Conservation (phyloP, 2,797 vertebrate genomes). For the Gymnothorax javanicus region DNA sequence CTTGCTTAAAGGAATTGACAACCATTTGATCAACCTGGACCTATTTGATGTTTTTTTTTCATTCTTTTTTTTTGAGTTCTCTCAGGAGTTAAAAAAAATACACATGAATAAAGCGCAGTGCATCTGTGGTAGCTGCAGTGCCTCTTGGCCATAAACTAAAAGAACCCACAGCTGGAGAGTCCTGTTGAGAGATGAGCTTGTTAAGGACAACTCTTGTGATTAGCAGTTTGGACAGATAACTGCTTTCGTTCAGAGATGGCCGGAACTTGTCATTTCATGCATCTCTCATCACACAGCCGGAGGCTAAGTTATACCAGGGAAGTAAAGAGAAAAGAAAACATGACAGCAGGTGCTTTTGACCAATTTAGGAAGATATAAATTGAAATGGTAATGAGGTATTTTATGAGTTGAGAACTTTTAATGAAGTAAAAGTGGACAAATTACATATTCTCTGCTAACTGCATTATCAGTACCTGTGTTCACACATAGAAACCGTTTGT, state of each 20-base stretch:
- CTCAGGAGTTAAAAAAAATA: not conserved
- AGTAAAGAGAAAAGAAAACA: not conserved
- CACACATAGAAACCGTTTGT: not conserved
- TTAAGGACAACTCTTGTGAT: conserved; percentile 42
- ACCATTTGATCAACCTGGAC: conserved; percentile 15
- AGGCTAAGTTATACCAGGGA: conserved; percentile 26
- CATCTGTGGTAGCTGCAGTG: conserved; percentile 38
- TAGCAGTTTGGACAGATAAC: conserved; percentile 33
- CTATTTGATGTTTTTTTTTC: conserved; percentile 26
- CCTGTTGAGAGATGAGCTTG: conserved; percentile 52
- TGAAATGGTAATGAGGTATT: conserved; percentile 49
- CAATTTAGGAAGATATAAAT: conserved; percentile 38
- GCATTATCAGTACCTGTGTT: not conserved
- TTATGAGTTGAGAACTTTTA: conserved; percentile 47
- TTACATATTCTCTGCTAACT: conserved; percentile 36
- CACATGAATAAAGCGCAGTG: conserved; percentile 13
- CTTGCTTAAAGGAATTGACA: conserved; percentile 24
- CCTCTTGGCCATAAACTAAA: conserved; percentile 45
- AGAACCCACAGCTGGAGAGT: conserved; percentile 45
- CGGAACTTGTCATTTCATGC: conserved; percentile 34
- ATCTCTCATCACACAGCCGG: conserved; percentile 32
- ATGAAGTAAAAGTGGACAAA: conserved; percentile 40
- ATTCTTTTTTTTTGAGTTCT: not conserved
- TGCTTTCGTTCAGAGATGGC: conserved; percentile 36
- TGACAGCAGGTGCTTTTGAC: conserved; percentile 44